Evolutionary conservation across 2,797 vertebrate genomes (phyloP), one percentile per base, ranked within the genome.

Genomic region (Ctenosaura bakeri): DNA sequence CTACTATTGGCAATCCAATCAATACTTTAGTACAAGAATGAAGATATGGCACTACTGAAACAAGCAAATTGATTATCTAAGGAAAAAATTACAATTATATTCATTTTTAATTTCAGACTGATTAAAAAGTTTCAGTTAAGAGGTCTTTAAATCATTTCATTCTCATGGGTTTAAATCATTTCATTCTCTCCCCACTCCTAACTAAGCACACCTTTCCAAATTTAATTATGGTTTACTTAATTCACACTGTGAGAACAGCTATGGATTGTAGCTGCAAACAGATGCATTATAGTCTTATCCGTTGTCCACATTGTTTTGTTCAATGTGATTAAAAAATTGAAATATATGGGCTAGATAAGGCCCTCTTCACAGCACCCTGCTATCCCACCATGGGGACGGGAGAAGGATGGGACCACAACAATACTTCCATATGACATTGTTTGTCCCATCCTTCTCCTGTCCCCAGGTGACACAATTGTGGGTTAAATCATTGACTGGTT

Each of bases 21-120:
- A 91, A 80, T 77, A 88, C 73, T 35, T 89, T 50, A 54, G n/a
- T 89, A 22, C 16, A 90, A 91, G 10, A 84, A 14, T 52, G 29
- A 92, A 89, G 14, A 79, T 88, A 73, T 42, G 46, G 12, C 12
- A 35, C n/a, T 69, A 50, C 14, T 77, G 46, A 79, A 90, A 77
- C 20, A 86, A 90, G 42, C 24, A 74, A 50, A 59, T n/a, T 38
- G 29, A 73, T 90, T 22, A 46, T 79, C 54, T 86, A 76, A 77
- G 42, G 20, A 64, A 71, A 76, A 54, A 62, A 24, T 52, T 90
- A 93, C 84, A 26, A 35, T 73, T 50, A 82, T 24, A n/a, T 29
- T 81, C 77, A 35, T 4, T n/a, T 79, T 80, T 59, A 46, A 35
- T 16, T 38, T 56, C 66, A 76, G 54, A 62, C 24, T 64, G 54